Evolutionary conservation across 2,797 vertebrate species (phyloP).

Genomic region (Leuciscus waleckii): DNA sequence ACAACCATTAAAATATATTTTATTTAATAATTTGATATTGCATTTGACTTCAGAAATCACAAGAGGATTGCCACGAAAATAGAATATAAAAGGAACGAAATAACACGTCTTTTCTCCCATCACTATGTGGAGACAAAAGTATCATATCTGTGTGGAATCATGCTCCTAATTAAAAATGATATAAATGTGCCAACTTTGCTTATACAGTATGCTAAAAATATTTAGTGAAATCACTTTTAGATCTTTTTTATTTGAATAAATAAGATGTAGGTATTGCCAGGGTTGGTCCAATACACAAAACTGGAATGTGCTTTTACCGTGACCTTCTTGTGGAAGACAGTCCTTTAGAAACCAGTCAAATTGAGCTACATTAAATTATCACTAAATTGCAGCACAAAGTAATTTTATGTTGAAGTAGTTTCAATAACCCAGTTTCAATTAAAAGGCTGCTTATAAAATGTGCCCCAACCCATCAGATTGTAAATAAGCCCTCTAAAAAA

Average conservation of each 20-base stretch:
- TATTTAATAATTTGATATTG: constrained; percentile 57
- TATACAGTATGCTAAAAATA: constrained; percentile 31
- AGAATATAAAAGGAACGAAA: constrained; percentile 48
- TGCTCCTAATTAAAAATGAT: constrained; percentile 6
- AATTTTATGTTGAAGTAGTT: constrained; percentile 2
- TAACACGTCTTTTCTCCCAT: constrained; percentile 49
- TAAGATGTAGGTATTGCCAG: constrained; percentile 29
- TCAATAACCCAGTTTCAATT: constrained; percentile 24
- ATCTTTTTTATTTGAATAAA: constrained; percentile 35
- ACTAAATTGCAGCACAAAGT: constrained; percentile 1
- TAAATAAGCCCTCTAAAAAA: constrained; percentile 29
- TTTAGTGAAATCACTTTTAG: constrained; percentile 27
- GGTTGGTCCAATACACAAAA: constrained; percentile 25
- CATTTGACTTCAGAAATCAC: constrained; percentile 56
- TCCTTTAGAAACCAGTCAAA: constrained; percentile 20
- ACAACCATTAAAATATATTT: constrained; percentile 62
- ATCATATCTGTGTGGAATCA: constrained; percentile 8
- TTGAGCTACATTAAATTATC: constrained; percentile 24
- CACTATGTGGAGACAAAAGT: constrained; percentile 14
- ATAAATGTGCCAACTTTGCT: constrained; percentile 9
- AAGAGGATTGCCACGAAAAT: constrained; percentile 35
- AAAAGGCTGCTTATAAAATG: constrained; percentile 25
- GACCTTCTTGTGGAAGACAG: constrained; percentile 50
- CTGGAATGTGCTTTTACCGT: constrained; percentile 42
- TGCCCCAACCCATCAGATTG: not conserved